Conservation (phyloP, 2,113 vertebrate genomes). For the Protobothrops flavoviridis region DNA sequence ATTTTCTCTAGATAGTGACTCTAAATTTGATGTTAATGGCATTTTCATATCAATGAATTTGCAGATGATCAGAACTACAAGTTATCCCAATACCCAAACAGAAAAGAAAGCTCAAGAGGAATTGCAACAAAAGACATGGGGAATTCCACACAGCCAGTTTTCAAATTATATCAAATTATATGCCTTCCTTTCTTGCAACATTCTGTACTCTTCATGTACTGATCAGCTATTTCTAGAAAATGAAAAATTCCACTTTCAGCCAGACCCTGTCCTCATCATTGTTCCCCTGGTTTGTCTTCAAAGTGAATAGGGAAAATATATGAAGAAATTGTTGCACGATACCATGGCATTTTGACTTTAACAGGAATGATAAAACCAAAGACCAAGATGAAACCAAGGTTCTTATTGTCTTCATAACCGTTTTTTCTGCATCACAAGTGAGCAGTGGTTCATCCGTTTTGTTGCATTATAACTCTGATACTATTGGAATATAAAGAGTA, state of each 20-base stretch:
- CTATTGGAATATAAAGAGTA: neutral
- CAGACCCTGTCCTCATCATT: neutral
- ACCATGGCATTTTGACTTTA: neutral
- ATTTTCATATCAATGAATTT: neutral
- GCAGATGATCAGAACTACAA: neutral
- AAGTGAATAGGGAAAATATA: neutral
- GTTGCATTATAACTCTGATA: neutral
- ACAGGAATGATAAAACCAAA: neutral
- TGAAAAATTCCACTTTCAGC: neutral
- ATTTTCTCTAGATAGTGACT: neutral
- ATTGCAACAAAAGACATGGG: neutral
- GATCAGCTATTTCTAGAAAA: neutral
- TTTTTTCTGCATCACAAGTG: neutral
- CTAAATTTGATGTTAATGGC: neutral
- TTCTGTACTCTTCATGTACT: neutral
- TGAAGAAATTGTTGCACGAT: neutral
- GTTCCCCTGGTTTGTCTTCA: neutral
- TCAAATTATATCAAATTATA: neutral
- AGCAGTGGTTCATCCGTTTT: neutral
- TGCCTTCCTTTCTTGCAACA: neutral
- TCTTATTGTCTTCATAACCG: neutral
- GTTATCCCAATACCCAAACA: neutral
- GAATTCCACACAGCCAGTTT: neutral
- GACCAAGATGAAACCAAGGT: neutral
- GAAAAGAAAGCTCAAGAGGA: neutral